phyloP scores from a whole-genome alignment of 2,113 vertebrate species.

The Tragelaphus strepsiceros region DNA sequence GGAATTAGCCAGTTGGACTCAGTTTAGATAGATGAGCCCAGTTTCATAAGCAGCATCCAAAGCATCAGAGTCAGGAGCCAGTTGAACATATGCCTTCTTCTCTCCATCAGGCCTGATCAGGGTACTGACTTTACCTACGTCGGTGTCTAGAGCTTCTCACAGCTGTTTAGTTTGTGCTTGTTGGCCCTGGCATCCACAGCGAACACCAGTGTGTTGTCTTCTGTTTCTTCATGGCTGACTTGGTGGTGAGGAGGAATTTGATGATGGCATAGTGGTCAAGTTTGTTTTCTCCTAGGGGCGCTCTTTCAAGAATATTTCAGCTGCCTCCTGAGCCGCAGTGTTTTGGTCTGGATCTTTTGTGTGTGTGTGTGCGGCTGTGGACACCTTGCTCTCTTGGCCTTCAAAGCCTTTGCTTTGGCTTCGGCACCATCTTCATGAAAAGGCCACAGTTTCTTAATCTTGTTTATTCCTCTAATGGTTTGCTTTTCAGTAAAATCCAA shows the following conservation, averaged over 20 bases:
- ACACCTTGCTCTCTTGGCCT: not conserved
- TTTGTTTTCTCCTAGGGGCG: not conserved
- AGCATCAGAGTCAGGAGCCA: not conserved
- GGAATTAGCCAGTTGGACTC: not conserved
- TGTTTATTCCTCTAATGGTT: not conserved
- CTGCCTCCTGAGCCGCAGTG: not conserved
- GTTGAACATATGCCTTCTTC: not conserved
- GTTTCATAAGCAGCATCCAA: not conserved
- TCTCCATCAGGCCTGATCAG: not conserved
- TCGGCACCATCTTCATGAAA: not conserved
- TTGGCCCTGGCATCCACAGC: not conserved
- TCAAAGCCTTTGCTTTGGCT: not conserved
- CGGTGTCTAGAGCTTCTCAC: not conserved
- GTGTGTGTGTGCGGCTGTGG: not conserved
- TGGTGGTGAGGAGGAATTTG: not conserved
- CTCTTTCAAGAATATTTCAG: not conserved
- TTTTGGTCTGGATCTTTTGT: not conserved
- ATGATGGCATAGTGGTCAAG: not conserved
- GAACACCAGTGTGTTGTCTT: not conserved
- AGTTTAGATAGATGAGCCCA: not conserved
- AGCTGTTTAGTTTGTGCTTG: not conserved
- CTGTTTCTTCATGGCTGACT: not conserved
- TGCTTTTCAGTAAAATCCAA: not conserved
- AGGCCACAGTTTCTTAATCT: not conserved
- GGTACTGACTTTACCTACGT: not conserved